A percentile compares a stretch with the other conserved stretches of the same genome.
Evolutionary conservation across 2,797 vertebrate genomes (phyloP).

Genomic region (Artibeus lituratus): DNA sequence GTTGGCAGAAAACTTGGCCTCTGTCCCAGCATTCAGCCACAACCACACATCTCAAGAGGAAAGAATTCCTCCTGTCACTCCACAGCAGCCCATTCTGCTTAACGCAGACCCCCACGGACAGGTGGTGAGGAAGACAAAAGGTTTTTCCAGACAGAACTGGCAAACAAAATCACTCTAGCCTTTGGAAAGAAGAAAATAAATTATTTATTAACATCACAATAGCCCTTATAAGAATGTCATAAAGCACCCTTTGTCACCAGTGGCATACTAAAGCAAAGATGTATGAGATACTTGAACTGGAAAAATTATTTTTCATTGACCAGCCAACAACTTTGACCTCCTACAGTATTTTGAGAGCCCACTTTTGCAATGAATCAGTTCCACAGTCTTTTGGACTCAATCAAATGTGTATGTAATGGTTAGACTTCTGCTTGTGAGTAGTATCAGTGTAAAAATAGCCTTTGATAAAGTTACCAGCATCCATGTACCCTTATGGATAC

Average conservation of each 20-base stretch:
- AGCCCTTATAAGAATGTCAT: conserved; percentile 19
- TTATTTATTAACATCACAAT: conserved; percentile 51
- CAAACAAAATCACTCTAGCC: conserved; percentile 8
- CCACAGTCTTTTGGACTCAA: background rate
- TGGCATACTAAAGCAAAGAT: background rate
- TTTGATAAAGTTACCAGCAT: background rate
- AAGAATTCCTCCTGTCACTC: conserved; percentile 32
- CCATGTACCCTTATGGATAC: background rate
- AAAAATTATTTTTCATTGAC: conserved; percentile 46
- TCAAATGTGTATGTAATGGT: background rate
- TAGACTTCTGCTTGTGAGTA: background rate
- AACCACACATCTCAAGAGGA: conserved; percentile 41
- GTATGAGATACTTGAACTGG: conserved; percentile 27
- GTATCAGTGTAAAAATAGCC: background rate
- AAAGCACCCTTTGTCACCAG: conserved; percentile 22
- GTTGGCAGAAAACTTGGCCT: conserved; percentile 37
- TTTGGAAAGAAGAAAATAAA: conserved; percentile 44
- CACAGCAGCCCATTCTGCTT: conserved; percentile 16
- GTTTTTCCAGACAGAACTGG: conserved; percentile 26
- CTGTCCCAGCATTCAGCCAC: conserved; percentile 21
- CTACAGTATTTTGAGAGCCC: background rate
- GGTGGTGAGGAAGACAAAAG: conserved; percentile 41
- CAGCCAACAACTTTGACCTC: conserved; percentile 23
- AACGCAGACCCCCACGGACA: conserved; percentile 16
- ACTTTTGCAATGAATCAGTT: conserved; percentile 12